A percentile compares a stretch with the other conserved stretches of the same genome.
Evolutionary conservation across 2,797 vertebrate genomes (phyloP).

Genomic region (Iguana delicatissima): DNA sequence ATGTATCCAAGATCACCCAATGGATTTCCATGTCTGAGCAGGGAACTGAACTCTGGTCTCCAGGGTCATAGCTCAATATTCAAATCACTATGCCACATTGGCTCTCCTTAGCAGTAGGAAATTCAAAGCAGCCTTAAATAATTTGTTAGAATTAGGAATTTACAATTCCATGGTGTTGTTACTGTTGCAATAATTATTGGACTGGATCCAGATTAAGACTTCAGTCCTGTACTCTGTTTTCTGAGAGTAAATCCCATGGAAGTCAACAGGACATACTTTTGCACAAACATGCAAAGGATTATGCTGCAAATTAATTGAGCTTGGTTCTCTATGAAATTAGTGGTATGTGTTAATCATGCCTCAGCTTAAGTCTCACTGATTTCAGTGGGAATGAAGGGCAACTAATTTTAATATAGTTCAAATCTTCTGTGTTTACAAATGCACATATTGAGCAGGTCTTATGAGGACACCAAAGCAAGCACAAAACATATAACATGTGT

Average conservation of each 20-base stretch:
- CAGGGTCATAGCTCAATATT: no score
- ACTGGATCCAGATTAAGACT: background rate
- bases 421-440: background rate
- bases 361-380: background rate
- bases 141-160: background rate
- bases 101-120: background rate
- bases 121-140: background rate
- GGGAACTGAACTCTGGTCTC: no score
- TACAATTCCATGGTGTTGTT: no score
- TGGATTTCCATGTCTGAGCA: no score
- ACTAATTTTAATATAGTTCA: background rate
- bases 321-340: slow-evolving; percentile 7
- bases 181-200: background rate
- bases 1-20: no score
- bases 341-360: background rate
- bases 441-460: background rate
- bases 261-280: background rate
- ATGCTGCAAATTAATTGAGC: background rate
- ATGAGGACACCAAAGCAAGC: background rate
- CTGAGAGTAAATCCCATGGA: background rate
- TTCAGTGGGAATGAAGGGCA: background rate
- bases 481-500: background rate
- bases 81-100: background rate
- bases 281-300: background rate
- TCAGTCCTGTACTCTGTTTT: background rate